Base-by-base conservation (phyloP, 2,113 vertebrate genomes). In the Silurus glanis region DNA sequence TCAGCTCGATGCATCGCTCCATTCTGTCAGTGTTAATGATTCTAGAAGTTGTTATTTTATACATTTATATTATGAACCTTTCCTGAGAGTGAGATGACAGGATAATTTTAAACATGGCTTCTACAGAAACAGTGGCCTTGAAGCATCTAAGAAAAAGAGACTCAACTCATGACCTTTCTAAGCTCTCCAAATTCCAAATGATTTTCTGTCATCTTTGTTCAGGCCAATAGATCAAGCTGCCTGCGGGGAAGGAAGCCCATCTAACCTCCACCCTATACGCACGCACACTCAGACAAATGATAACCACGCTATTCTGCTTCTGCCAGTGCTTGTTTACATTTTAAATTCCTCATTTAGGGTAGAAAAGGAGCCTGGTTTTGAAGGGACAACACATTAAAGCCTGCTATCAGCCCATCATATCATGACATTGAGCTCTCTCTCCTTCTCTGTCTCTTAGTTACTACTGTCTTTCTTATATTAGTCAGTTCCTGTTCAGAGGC, bases 101-200 rank as follows among this genome's bases (percentile, higher is more conserved):
- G 75, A 89, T 16, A 83, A 88, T 72, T 74, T 89, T 80, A 80
- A 75, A 87, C 69, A 82, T 53, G 0, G 9, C 17, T 10, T 79
- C 88, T 4, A 89, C 83, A 71, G 86, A 81, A 90, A 56, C 87
- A 88, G 85, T 64, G 74, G 90, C 55, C 85, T 83, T 75, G 80
- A 84, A 83, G 72, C 88, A 86, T 74, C 79, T 90, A 78, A 85
- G 82, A 51, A 71, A 79, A 83, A 74, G 72, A 79, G 83, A 56
- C 74, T 89, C 84, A 88, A 85, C 80, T 86, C 88, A 69, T 88
- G 92, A 92, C 90, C 91, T 92, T 91, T 93, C 59, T 88, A 89
- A 19, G 58, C 88, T 87, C 71, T 75, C 74, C 83, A 78, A 85
- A 80, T 89, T 87, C 79, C 16, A 88, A 92, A 89, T 87, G 88